These are phyloP conservation scores for Neoarius graeffei DNA, from an alignment of 2,113 vertebrate species.

Conservation along the genomic window DNA sequence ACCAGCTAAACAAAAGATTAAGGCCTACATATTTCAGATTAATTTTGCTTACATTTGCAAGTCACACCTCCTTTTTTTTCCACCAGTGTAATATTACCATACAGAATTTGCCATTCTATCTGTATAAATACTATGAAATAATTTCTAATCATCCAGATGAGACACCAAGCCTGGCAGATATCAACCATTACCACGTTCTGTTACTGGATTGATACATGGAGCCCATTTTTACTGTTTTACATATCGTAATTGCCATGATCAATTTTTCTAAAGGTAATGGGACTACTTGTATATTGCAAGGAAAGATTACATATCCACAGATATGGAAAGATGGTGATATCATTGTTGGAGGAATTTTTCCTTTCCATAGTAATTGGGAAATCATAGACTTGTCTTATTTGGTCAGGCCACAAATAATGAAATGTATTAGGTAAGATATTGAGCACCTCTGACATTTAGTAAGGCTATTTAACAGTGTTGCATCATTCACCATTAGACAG, in stretches of 20 bases:
- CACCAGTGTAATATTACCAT: neutral
- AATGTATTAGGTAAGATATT: slow-evolving; percentile 37
- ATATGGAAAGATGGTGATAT: slow-evolving; percentile 68
- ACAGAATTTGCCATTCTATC: neutral
- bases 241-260: slow-evolving; percentile 47
- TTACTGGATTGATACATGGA: neutral
- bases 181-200: neutral
- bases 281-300: slow-evolving; percentile 48
- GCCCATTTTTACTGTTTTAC: slow-evolving; percentile 3
- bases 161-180: neutral
- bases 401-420: slow-evolving; percentile 58
- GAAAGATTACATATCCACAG: slow-evolving; percentile 62
- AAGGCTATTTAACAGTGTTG: neutral
- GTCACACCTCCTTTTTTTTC: slow-evolving; percentile 33
- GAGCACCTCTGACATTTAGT: neutral
- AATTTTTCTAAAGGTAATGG: slow-evolving; percentile 39
- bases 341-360: slow-evolving; percentile 76
- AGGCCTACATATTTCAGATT: neutral
- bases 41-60: neutral
- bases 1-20: neutral
- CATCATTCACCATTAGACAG: neutral
- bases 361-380: slow-evolving; percentile 65
- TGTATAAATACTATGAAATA: slow-evolving; percentile 32
- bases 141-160: neutral
- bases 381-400: slow-evolving; percentile 32